Percentiles rank a stretch among this genome's conserved stretches.
Conservation (phyloP, 2,113 vertebrate genomes). For the Tetrax tetrax region DNA sequence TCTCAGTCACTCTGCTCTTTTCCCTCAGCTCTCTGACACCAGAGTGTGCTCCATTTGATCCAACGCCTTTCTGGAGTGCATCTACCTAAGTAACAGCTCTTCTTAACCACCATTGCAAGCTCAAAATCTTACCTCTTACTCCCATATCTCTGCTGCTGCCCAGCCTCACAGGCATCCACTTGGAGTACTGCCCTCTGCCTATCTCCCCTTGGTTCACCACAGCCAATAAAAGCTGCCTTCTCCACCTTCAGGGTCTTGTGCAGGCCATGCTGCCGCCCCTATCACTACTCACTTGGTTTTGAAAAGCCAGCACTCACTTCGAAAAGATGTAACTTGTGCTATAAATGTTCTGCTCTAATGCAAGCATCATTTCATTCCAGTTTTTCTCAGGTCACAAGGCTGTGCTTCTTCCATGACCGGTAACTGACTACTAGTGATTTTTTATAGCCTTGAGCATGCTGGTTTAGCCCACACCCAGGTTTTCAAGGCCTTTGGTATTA, state of each 20-base stretch:
- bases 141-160: neutral
- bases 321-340: neutral
- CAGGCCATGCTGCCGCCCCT: neutral
- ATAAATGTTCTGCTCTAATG: neutral
- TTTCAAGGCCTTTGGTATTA: neutral
- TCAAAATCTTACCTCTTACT: neutral
- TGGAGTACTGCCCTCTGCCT: neutral
- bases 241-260: neutral
- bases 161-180: neutral
- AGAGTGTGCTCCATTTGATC: neutral
- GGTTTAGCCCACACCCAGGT: neutral
- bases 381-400: neutral
- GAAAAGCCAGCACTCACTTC: neutral
- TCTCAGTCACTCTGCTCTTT: neutral
- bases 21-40: neutral
- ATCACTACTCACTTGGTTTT: neutral
- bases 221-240: neutral
- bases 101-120: neutral
- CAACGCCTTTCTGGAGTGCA: neutral
- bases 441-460: neutral
- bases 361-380: neutral
- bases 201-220: neutral
- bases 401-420: neutral
- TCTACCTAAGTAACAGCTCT: neutral
- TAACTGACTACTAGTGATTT: neutral